A percentile compares a stretch with the other conserved stretches of the same genome.
Evolutionary conservation across 92 coral and sea anemone genomes (phyloP).

Genomic region (Porites lobata): DNA sequence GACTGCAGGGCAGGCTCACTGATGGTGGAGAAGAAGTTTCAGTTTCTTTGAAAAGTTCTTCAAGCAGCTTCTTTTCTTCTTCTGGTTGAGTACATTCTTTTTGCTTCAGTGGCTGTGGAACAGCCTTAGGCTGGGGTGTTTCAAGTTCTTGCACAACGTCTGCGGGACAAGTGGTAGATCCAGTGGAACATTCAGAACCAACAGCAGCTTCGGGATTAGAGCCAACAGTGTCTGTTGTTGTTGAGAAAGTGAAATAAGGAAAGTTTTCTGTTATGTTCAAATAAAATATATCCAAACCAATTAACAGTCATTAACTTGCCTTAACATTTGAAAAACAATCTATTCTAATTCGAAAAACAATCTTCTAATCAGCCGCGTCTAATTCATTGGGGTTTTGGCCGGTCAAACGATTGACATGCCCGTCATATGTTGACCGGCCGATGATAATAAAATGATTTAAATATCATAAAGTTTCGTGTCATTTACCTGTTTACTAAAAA

Average conservation of each 20-base stretch:
- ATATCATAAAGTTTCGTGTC: conserved; percentile 20
- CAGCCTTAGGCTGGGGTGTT: conserved; percentile 61
- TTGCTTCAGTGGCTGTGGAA: conserved; percentile 51
- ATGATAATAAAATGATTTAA: conserved; percentile 46
- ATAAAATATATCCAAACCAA: conserved; percentile 49
- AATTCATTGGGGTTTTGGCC: conserved; percentile 55
- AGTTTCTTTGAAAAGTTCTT: conserved; percentile 39
- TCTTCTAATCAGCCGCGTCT: conserved; percentile 56
- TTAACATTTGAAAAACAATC: conserved; percentile 46
- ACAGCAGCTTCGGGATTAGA: conserved; percentile 57
- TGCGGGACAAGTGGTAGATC: conserved; percentile 53
- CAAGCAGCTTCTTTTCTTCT: conserved; percentile 53
- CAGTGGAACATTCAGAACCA: conserved; percentile 49
- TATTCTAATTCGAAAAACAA: conserved; percentile 53
- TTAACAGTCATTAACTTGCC: conserved; percentile 49
- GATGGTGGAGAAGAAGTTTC: conserved; percentile 64
- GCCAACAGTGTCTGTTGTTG: conserved; percentile 63
- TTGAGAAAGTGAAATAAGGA: conserved; percentile 40
- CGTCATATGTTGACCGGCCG: conserved; percentile 51
- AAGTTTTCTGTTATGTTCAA: conserved; percentile 44
- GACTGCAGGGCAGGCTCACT: conserved; percentile 61
- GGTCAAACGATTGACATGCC: conserved; percentile 48
- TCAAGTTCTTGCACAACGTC: conserved; percentile 56
- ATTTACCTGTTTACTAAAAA: not conserved
- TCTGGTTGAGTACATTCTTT: conserved; percentile 54